phyloP scores from a whole-genome alignment of 2,797 vertebrate species.

The Florisuga fusca region DNA sequence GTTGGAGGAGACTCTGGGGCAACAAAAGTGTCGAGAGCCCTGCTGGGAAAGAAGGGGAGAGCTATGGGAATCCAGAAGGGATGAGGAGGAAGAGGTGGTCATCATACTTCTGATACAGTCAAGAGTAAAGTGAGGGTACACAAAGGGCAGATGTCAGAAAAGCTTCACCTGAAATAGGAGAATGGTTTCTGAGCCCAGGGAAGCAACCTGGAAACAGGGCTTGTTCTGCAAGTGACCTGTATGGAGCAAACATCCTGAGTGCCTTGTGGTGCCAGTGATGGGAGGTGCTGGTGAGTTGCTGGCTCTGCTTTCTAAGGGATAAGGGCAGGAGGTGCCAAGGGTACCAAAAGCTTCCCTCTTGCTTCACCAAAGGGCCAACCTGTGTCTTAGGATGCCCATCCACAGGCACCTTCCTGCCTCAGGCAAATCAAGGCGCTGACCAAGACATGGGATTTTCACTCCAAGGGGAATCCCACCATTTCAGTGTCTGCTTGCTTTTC shows the following conservation, averaged over 20 bases:
- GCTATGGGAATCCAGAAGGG: not conserved
- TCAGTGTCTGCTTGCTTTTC: slow-evolving; percentile 14
- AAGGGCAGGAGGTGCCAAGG: not conserved
- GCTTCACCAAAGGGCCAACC: not conserved
- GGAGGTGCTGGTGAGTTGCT: not conserved
- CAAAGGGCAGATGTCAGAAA: not conserved
- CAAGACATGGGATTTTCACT: rapidly evolving
- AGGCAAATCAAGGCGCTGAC: not conserved
- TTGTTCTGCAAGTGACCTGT: not conserved
- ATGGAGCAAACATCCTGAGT: not conserved
- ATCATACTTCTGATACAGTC: not conserved
- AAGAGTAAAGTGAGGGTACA: not conserved
- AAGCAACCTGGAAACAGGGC: not conserved
- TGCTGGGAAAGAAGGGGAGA: not conserved
- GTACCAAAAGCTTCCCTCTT: not conserved
- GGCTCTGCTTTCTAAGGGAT: not conserved
- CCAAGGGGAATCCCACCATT: slow-evolving; percentile 10
- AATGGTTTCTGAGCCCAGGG: not conserved
- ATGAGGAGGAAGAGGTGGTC: not conserved
- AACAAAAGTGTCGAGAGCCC: not conserved
- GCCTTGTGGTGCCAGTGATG: not conserved
- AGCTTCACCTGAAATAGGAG: not conserved
- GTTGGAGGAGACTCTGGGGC: not conserved
- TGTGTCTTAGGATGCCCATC: not conserved
- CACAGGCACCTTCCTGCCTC: not conserved